Base-by-base conservation (phyloP, 1,140 invertebrate genomes). In the Pseudomyrmex pallidus region DNA sequence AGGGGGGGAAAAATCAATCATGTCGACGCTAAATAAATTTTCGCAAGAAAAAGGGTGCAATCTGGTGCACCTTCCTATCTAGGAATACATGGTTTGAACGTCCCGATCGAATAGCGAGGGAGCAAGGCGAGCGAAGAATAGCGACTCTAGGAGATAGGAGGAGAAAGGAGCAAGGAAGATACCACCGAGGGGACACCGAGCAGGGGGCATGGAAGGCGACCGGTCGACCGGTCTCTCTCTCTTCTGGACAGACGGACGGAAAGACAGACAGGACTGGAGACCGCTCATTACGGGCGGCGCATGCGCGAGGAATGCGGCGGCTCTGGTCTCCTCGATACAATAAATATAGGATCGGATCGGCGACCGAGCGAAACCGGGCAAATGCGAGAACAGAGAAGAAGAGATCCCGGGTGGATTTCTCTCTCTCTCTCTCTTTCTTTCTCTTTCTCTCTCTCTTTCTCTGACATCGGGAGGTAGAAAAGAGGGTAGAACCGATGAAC, bases 281-380 rank as follows among this genome's bases (percentile, higher is more conserved):
- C 88, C 92, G 92, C 92, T 94, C 93, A 94, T 94, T 94, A 94
- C 93, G 91, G 89, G 87, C 91, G 89, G 89, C 91, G 92, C 90
- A 93, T 93, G 91, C 92, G 90, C 91, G 89, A 88, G 93, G 93
- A 94, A 94, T 94, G 93, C 90, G 87, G 86, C 88, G 91, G 87
- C 88, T 90, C 86, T 87, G 78, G 86, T 91, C 87, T 91, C 84
- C 77, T 88, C 89, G 92, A 92, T 93, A 92, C 93, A 93, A 93
- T 93, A 93, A 93, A 93, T 93, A 92, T 91, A 92, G 90, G 90
- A 91, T 92, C 87, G 87, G 85, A 87, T 87, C 86, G 84, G 82
- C 87, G 86, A 48, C 44, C 46, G 48, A 86, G 68, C 52, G 83
- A 77, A 76, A 25, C 22, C 48, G 44, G 22, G 9, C 63, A 76